Conservation (phyloP, 2,113 vertebrate species). For the Pyrgilauda ruficollis region DNA sequence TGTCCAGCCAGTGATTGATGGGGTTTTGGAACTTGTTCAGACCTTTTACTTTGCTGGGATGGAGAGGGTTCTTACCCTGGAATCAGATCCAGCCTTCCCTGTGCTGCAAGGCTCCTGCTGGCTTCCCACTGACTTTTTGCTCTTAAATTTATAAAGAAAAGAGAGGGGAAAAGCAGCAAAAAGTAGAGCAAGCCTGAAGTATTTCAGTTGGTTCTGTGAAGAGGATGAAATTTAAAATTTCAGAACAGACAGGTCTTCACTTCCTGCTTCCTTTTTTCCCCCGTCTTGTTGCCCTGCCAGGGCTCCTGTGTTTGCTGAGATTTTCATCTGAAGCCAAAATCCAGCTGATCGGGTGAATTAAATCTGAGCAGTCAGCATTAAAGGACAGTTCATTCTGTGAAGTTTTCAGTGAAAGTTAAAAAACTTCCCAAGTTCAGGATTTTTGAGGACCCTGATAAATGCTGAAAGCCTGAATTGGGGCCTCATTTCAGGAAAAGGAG, state of each 20-base stretch:
- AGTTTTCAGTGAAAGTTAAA: neutral
- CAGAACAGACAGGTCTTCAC: neutral
- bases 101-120: slow-evolving; percentile 21
- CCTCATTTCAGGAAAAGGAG: neutral
- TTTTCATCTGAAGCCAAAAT: neutral
- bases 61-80: slow-evolving; percentile 4
- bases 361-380: neutral
- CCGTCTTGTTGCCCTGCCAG: neutral
- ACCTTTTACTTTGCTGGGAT: slow-evolving; percentile 17
- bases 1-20: slow-evolving; percentile 49
- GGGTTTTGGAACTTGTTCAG: slow-evolving; percentile 25
- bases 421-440: neutral
- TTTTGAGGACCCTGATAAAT: neutral
- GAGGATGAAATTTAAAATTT: neutral
- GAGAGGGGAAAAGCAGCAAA: neutral
- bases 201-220: neutral
- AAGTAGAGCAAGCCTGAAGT: neutral
- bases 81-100: neutral
- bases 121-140: slow-evolving; percentile 8
- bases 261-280: neutral
- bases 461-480: neutral
- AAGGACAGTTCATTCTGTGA: neutral
- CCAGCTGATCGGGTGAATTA: neutral
- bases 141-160: slow-evolving; percentile 5
- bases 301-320: neutral